phyloP scores from a whole-genome alignment of 2,888 invertebrate genomes.

The Aspidapion aeneum region DNA sequence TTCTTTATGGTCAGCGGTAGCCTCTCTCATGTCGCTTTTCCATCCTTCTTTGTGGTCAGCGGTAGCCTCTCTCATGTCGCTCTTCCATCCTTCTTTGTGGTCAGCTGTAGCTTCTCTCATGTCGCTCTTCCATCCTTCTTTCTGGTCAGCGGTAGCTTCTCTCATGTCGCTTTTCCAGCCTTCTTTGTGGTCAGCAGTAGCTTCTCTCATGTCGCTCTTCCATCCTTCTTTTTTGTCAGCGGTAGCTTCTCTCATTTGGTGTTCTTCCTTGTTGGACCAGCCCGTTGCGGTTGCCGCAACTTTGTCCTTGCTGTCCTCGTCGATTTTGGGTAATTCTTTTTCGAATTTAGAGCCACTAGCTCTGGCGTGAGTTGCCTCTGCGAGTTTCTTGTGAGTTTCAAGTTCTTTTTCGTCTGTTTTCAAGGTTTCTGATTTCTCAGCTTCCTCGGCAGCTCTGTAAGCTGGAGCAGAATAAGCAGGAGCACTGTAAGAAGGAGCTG shows the following conservation, averaged over 20 bases:
- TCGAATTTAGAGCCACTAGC: background rate
- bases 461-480: conserved; percentile 27
- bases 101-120: conserved; percentile 8
- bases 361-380: conserved; percentile 31
- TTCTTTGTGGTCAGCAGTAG: conserved; percentile 14
- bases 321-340: background rate
- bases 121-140: conserved; percentile 12
- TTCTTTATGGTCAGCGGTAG: conserved; percentile 14
- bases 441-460: conserved; percentile 32
- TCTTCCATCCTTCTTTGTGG: conserved; percentile 13
- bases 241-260: background rate
- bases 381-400: conserved; percentile 36
- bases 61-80: conserved; percentile 1
- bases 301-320: conserved; percentile 11
- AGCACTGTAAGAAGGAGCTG: conserved; percentile 5
- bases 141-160: background rate
- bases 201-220: conserved; percentile 7
- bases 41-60: conserved; percentile 10
- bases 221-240: conserved; percentile 12
- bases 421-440: conserved; percentile 9
- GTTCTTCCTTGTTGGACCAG: conserved; percentile 1
- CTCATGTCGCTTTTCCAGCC: conserved; percentile 7
- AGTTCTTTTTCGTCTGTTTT: conserved; percentile 28
- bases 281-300: conserved; percentile 10
- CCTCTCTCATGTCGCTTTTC: conserved; percentile 10